phyloP scores from a whole-genome alignment of 2,113 vertebrate genomes.

The Agelaius phoeniceus region DNA sequence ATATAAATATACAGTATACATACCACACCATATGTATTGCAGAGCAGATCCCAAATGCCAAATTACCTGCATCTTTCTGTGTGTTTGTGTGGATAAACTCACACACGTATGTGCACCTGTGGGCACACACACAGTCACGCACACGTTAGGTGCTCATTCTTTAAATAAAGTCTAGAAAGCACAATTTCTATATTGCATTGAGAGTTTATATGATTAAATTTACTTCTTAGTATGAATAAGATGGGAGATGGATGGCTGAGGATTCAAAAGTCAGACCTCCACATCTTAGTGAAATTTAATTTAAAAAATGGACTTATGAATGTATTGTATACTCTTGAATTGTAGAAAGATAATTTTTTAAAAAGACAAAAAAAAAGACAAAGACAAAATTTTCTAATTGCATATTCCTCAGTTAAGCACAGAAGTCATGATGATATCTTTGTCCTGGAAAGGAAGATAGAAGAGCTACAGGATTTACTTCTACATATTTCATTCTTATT shows the following conservation, averaged over 20 bases:
- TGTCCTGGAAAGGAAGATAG: not conserved
- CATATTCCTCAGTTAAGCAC: not conserved
- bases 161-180: not conserved
- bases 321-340: not conserved
- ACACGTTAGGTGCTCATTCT: not conserved
- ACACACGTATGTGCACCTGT: not conserved
- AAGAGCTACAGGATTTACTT: not conserved
- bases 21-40: not conserved
- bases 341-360: not conserved
- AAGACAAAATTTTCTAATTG: not conserved
- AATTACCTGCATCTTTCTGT: not conserved
- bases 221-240: not conserved
- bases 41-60: not conserved
- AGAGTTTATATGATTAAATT: not conserved
- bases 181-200: not conserved
- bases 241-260: not conserved
- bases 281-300: not conserved
- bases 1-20: not conserved
- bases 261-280: not conserved
- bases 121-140: accelerated
- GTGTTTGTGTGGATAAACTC: not conserved
- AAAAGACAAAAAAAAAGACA: not conserved
- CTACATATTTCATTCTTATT: not conserved
- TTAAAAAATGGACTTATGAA: not conserved
- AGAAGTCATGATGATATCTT: not conserved